A percentile compares a stretch with the other conserved stretches of the same genome.
Conservation (phyloP, 1,140 invertebrate species). For the Pseudomyrmex dendroicus region DNA sequence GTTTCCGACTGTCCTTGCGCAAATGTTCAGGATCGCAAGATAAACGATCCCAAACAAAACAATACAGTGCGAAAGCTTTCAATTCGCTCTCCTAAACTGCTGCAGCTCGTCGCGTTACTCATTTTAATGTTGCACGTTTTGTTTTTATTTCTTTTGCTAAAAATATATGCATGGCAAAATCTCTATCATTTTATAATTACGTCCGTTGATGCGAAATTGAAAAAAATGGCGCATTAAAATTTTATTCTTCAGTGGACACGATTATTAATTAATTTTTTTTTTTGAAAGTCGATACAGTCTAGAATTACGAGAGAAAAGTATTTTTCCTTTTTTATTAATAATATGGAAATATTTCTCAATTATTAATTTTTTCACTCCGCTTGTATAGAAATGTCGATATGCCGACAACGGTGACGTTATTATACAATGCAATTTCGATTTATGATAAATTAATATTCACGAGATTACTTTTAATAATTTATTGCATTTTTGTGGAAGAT, state of each 20-base stretch:
- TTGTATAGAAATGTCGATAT: too few relatives aligned
- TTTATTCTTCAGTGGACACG: too few relatives aligned
- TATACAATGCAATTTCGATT: neutral
- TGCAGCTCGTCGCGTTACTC: conserved; percentile 12
- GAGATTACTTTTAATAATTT: neutral
- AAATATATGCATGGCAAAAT: neutral
- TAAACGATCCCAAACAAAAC: conserved; percentile 51
- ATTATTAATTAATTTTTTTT: too few relatives aligned
- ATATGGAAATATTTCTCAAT: too few relatives aligned
- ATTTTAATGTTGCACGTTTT: conserved; percentile 30
- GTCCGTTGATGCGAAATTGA: too few relatives aligned
- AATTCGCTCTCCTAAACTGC: conserved; percentile 9
- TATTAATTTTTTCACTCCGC: too few relatives aligned
- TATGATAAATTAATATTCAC: too few relatives aligned
- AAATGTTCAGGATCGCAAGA: neutral
- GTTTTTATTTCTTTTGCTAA: neutral
- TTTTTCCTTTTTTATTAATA: too few relatives aligned
- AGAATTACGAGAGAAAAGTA: too few relatives aligned
- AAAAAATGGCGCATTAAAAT: too few relatives aligned
- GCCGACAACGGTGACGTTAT: neutral
- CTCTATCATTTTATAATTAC: too few relatives aligned
- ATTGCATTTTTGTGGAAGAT: neutral
- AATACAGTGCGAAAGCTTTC: conserved; percentile 27
- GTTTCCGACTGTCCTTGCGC: conserved; percentile 49
- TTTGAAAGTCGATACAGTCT: too few relatives aligned